phyloP scores from a whole-genome alignment of 2,797 vertebrate species.

The Hemibagrus guttatus region DNA sequence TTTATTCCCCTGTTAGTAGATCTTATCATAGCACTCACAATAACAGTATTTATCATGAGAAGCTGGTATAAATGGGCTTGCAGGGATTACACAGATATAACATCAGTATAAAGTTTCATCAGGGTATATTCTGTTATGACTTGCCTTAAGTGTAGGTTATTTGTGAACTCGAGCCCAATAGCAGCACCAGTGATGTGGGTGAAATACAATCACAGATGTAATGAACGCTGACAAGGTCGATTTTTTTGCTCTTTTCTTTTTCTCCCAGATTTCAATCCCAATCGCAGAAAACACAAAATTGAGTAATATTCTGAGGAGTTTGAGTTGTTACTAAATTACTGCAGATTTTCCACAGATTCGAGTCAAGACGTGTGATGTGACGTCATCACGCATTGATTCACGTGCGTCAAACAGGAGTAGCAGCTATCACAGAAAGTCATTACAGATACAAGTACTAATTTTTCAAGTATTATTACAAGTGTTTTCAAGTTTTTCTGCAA shows the following conservation, averaged over 20 bases:
- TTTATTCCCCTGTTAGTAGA: background rate
- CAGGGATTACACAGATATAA: background rate
- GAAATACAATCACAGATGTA: background rate
- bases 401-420: too few species aligned
- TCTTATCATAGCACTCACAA: background rate
- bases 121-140: background rate
- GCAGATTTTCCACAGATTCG: too few species aligned
- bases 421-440: too few species aligned
- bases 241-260: background rate
- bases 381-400: too few species aligned
- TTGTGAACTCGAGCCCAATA: background rate
- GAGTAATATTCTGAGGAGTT: too few species aligned
- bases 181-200: background rate
- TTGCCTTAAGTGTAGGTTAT: background rate
- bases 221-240: background rate
- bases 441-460: too few species aligned
- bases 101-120: background rate
- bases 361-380: too few species aligned
- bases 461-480: too few species aligned
- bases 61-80: background rate
- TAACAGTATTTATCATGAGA: background rate
- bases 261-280: background rate
- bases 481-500: too few species aligned
- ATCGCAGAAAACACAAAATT: too few species aligned
- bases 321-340: too few species aligned